A percentile compares a stretch with the other conserved stretches of the same genome.
Evolutionary conservation across 2,797 vertebrate genomes (phyloP).

Genomic region (Prionace glauca): DNA sequence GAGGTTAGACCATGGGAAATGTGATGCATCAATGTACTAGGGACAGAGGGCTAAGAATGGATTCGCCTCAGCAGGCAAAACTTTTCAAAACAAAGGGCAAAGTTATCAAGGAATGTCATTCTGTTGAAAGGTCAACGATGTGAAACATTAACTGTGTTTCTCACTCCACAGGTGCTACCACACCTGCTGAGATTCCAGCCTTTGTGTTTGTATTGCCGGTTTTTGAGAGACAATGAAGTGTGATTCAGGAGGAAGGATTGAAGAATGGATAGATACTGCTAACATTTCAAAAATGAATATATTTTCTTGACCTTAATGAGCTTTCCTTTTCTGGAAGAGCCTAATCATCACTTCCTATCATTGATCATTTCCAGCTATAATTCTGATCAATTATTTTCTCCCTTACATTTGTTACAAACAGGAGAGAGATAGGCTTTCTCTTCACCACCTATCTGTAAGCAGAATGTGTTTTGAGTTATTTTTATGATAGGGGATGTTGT

Average conservation of each 20-base stretch:
- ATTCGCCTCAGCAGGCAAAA: neutral
- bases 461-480: no score
- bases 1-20: neutral
- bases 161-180: neutral
- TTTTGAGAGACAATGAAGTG: neutral
- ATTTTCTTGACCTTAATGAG: neutral
- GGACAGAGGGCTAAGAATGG: neutral
- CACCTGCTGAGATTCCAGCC: neutral
- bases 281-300: neutral
- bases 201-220: neutral
- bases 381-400: neutral
- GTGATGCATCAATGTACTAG: neutral
- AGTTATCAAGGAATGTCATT: neutral
- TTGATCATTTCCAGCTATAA: neutral
- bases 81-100: neutral
- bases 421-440: no score
- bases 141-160: neutral
- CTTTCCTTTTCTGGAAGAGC: neutral
- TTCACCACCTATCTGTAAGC: no score
- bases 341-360: neutral
- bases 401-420: neutral
- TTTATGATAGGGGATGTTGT: no score
- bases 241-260: neutral
- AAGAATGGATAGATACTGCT: neutral
- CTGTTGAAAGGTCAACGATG: neutral